These are phyloP conservation scores for Pegea sp. DNA, from an alignment of 23 tunicate species.

Conservation along the genomic window DNA sequence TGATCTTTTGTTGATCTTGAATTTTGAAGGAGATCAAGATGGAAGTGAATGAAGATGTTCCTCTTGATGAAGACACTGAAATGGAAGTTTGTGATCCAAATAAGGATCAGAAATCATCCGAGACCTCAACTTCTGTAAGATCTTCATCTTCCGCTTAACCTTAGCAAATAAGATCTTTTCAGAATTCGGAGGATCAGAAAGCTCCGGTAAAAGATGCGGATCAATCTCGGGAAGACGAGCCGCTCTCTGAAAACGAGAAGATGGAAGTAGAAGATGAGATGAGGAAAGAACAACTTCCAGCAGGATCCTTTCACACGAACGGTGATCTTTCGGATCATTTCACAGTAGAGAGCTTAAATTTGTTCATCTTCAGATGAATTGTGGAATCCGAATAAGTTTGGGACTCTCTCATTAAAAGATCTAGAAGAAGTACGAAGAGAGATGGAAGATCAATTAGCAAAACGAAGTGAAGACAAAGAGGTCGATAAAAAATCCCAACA, in stretches of 20 bases:
- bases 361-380: constrained; percentile 4
- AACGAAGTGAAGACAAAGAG: not conserved
- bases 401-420: constrained; percentile 18
- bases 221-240: not conserved
- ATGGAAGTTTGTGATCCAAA: not conserved
- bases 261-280: constrained; percentile 2
- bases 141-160: not conserved
- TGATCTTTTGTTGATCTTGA: not conserved
- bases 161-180: not conserved
- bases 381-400: constrained; percentile 11
- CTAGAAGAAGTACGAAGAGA: constrained; percentile 6
- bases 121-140: not conserved
- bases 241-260: too few relatives aligned
- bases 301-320: constrained; percentile 49
- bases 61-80: not conserved
- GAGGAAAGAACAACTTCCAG: constrained; percentile 18
- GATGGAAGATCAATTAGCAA: constrained; percentile 32
- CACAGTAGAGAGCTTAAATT: too few relatives aligned
- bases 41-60: not conserved
- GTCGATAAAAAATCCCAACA: not conserved
- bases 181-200: not conserved
- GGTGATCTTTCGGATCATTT: constrained; percentile 1
- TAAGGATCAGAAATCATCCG: not conserved
- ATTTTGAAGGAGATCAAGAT: not conserved
- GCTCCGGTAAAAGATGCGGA: not conserved